These are phyloP conservation scores for Lepus americanus DNA, from an alignment of 2,113 vertebrate species.

Conservation along the genomic window DNA sequence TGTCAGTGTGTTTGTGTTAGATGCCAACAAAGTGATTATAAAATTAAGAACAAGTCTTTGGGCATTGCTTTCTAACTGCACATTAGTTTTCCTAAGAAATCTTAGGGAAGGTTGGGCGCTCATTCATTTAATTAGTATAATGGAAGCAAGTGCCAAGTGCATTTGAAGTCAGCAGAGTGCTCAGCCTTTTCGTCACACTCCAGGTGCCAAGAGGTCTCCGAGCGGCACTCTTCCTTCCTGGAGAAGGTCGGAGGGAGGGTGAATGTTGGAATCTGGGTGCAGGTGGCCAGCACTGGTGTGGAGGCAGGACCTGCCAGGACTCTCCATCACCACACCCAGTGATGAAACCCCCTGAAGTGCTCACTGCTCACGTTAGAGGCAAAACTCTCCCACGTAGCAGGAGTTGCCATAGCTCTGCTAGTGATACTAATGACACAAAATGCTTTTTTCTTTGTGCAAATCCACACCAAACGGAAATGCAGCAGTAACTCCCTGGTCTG, in stretches of 20 bases:
- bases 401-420: neutral
- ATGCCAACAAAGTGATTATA: slow-evolving; percentile 58
- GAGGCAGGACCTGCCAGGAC: neutral
- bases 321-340: neutral
- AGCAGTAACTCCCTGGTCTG: neutral
- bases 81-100: slow-evolving; percentile 38
- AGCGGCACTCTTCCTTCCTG: neutral
- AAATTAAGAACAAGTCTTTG: slow-evolving; percentile 59
- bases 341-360: neutral
- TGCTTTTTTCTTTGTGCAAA: neutral
- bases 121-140: slow-evolving; percentile 66
- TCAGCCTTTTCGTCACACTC: neutral
- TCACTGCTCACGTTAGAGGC: neutral
- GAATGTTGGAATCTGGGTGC: neutral
- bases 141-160: slow-evolving; percentile 42
- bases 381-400: neutral
- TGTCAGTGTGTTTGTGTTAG: neutral
- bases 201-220: neutral
- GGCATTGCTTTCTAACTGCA: neutral
- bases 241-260: neutral
- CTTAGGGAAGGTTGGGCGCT: slow-evolving; percentile 10
- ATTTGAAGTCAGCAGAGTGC: neutral
- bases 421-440: neutral
- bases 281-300: neutral
- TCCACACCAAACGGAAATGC: neutral